Evolutionary conservation across 2,797 vertebrate species (phyloP), one percentile per base, ranked within the genome.

Genomic region (Echiichthys vipera): DNA sequence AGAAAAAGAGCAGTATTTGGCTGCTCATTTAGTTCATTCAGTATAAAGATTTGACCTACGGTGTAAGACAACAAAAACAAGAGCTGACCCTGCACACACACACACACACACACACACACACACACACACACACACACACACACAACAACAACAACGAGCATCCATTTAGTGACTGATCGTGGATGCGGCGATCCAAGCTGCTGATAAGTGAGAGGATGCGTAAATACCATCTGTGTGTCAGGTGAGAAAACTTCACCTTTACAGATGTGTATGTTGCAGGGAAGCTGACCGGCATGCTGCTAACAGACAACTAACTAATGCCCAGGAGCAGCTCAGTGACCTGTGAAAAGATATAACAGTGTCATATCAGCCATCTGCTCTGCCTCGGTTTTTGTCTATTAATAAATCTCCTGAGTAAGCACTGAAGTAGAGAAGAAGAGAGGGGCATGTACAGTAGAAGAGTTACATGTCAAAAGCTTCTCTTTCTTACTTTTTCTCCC

Each of bases 361-460:
- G 84, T 86, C 80, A 89, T 80, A 83, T 81, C 73, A 77, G 78
- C 85, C 90, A 92, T 90, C 86, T 93, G 90, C 53, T 85, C 66
- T 56, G 70, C 77, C 51, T 86, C 74, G 78, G 18, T 65, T 74
- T 70, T n/a, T 55, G n/a, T 79, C 73, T 77, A 84, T 78, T 84
- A 80, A 84, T 88, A 88, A 53, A 88, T 74, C 69, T 83, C 71
- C 77, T 71, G 81, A 88, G 65, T 78, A 86, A 83, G 83, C 84
- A 87, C n/a, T n/a, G n/a, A n/a, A n/a, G 65, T 77, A 76, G 40
- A 55, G 65, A 22, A 69, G 65, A 66, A 25, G 18, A 76, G 66
- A 2, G 14, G 57, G 47, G 30, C 65, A 68, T 67, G 54, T 45
- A n/a, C n/a, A n/a, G n/a, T n/a, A 75, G 74, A 76, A 64, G 32